Percentiles rank a stretch among this genome's conserved stretches.
These are phyloP conservation scores for Ophion ellenae DNA, from an alignment of 2,888 invertebrate genomes.

Conservation along the genomic window DNA sequence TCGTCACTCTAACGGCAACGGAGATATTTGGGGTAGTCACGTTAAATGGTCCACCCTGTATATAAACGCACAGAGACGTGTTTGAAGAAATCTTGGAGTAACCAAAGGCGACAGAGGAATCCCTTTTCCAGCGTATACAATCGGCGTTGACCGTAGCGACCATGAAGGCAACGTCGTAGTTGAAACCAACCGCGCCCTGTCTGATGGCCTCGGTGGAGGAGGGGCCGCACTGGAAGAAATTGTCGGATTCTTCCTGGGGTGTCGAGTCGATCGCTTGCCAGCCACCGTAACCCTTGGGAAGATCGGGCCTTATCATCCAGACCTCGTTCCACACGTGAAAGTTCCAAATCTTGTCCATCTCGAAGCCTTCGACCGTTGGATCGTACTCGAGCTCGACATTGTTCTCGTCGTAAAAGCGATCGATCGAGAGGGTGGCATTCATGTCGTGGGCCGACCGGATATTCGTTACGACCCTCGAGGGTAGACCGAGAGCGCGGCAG, in stretches of 20 bases:
- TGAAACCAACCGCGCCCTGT: constrained; percentile 90
- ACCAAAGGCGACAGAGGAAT: constrained; percentile 87
- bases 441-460: constrained; percentile 94
- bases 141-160: constrained; percentile 94
- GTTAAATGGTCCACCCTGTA: no score
- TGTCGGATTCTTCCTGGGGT: constrained; percentile 91
- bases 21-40: no score
- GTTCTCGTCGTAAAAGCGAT: constrained; percentile 89
- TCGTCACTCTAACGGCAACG: no score
- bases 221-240: constrained; percentile 91
- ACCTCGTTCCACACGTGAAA: constrained; percentile 96
- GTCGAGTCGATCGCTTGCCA: constrained; percentile 96
- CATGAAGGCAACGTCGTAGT: constrained; percentile 91
- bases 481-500: constrained; percentile 92
- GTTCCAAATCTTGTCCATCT: constrained; percentile 91
- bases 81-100: constrained; percentile 89
- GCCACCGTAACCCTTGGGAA: constrained; percentile 91
- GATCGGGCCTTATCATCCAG: constrained; percentile 93
- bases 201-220: constrained; percentile 91
- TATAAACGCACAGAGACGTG: constrained; percentile 88
- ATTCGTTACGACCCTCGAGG: constrained; percentile 92
- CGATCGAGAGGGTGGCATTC: constrained; percentile 91
- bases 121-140: constrained; percentile 91
- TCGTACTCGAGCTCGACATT: constrained; percentile 88
- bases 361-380: constrained; percentile 84